These are phyloP conservation scores for Drosophila algonquin DNA, from an alignment of 2,888 invertebrate species.

Conservation along the genomic window DNA sequence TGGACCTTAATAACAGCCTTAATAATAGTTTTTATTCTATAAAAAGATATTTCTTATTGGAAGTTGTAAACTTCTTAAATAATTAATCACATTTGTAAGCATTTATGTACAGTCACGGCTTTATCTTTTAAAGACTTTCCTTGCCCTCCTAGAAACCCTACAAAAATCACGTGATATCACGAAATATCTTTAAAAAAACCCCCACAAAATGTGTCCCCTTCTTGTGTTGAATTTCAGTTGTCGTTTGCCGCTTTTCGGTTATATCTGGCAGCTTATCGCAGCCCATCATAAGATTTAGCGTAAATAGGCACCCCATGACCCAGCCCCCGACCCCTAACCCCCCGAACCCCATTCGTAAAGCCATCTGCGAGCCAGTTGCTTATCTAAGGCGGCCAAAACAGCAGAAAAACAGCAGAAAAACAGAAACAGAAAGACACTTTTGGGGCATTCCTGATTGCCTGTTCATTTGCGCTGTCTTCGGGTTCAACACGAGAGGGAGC, in stretches of 20 bases:
- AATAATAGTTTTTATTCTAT: too few relatives aligned
- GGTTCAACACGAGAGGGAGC: slow-evolving; percentile 28
- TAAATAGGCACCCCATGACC: slow-evolving; percentile 46
- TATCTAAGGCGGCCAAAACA: slow-evolving; percentile 1
- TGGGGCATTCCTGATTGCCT: slow-evolving; percentile 42
- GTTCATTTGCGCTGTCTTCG: slow-evolving; percentile 67
- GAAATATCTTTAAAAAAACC: slow-evolving; percentile 20
- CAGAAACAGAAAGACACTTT: slow-evolving; percentile 11
- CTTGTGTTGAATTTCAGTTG: slow-evolving; percentile 41
- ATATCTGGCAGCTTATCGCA: slow-evolving; percentile 66
- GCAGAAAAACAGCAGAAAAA: background rate
- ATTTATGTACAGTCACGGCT: too few relatives aligned
- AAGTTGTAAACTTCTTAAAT: too few relatives aligned
- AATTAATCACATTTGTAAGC: too few relatives aligned
- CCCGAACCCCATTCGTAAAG: slow-evolving; percentile 2
- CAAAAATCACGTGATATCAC: slow-evolving; percentile 26
- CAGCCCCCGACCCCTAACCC: background rate
- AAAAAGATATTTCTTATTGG: too few relatives aligned
- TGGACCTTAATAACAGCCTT: too few relatives aligned
- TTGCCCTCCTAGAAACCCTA: background rate
- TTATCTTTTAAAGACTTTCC: too few relatives aligned
- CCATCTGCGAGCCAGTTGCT: background rate
- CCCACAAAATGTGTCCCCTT: slow-evolving; percentile 9
- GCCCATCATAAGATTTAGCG: slow-evolving; percentile 56
- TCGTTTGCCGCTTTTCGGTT: slow-evolving; percentile 33